These are phyloP conservation scores for Sipha flava DNA, from an alignment of 1,140 invertebrate species.

Conservation along the genomic window DNA sequence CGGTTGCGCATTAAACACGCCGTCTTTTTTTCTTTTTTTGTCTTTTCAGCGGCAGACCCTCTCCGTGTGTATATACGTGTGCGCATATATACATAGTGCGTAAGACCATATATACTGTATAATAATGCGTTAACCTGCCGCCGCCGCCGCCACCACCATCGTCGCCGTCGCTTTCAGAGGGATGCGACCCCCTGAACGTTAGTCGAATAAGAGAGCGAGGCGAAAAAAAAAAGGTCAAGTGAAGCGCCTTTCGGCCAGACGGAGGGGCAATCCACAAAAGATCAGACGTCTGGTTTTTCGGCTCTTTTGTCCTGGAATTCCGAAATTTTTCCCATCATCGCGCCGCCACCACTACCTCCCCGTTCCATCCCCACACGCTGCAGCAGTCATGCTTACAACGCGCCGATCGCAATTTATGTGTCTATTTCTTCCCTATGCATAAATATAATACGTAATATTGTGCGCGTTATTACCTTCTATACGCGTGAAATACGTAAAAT, in stretches of 20 bases:
- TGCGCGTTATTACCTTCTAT: no score
- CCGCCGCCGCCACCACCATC: neutral
- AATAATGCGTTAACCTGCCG: constrained; percentile 31
- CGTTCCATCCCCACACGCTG: no score
- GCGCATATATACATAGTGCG: neutral
- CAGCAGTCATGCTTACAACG: neutral
- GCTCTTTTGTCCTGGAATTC: constrained; percentile 14
- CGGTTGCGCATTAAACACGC: constrained; percentile 27
- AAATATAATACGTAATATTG: neutral
- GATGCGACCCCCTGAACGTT: constrained; percentile 28
- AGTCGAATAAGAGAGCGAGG: neutral
- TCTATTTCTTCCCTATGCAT: neutral
- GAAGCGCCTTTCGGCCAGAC: constrained; percentile 30
- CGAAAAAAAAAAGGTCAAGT: constrained; percentile 30
- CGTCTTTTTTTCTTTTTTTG: constrained; percentile 12
- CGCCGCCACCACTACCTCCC: no score
- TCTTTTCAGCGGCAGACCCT: constrained; percentile 14
- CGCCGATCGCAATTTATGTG: neutral
- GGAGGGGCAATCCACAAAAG: constrained; percentile 25
- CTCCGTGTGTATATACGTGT: neutral
- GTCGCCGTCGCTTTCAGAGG: neutral
- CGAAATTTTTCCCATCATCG: constrained; percentile 26
- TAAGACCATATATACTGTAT: neutral
- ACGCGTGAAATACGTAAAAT: no score
- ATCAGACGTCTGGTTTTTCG: constrained; percentile 29